phyloP scores from a whole-genome alignment of 1,140 invertebrate species.

The Pteromalus puparum region DNA sequence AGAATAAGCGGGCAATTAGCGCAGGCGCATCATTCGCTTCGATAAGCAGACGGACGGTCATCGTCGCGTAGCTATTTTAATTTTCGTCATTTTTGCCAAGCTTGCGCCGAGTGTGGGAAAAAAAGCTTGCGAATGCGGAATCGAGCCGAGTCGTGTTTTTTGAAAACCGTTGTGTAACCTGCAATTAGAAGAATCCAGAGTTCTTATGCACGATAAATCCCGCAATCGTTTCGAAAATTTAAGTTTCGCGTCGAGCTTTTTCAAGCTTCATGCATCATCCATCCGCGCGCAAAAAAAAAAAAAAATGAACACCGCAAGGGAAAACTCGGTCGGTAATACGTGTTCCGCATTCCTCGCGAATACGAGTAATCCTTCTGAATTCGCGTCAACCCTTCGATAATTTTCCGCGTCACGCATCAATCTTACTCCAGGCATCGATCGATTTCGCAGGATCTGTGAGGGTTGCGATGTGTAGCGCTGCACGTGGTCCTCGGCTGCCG shows the following conservation, averaged over 20 bases:
- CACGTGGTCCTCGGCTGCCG: neutral
- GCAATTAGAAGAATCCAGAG: no score
- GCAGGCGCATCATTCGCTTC: neutral
- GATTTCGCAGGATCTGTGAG: neutral
- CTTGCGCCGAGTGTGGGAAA: neutral
- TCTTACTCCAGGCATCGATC: neutral
- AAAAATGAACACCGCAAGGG: no score
- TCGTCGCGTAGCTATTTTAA: slow-evolving; percentile 4
- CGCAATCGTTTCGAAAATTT: no score
- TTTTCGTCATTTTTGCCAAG: slow-evolving; percentile 34
- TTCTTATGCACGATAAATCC: no score
- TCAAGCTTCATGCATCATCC: no score
- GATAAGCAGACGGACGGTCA: neutral
- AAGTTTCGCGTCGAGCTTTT: no score
- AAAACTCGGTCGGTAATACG: no score
- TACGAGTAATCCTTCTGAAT: neutral
- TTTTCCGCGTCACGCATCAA: neutral
- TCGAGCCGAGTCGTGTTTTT: no score
- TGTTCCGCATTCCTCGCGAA: no score
- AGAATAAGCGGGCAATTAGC: slow-evolving; percentile 1
- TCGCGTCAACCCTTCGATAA: neutral
- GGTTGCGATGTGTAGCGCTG: neutral
- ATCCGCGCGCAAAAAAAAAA: no score
- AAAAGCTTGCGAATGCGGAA: neutral
- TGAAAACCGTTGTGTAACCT: no score